Conservation (phyloP, 2,113 vertebrate species). For the Cinclus cinclus region DNA sequence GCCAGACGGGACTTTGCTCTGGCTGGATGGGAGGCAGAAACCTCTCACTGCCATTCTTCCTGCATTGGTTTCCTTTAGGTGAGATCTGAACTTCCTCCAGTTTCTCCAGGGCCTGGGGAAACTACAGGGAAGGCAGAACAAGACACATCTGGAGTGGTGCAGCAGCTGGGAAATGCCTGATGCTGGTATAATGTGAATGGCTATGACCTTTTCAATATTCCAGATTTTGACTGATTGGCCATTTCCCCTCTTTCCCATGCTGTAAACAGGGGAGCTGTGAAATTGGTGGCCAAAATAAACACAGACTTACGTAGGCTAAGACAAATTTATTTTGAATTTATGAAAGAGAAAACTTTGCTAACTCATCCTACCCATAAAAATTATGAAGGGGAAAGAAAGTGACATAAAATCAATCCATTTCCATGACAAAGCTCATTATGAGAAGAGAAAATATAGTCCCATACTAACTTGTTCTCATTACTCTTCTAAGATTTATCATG, state of each 20-base stretch:
- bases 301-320: background rate
- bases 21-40: background rate
- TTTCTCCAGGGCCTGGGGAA: background rate
- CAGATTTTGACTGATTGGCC: background rate
- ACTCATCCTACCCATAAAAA: slow-evolving; percentile 48
- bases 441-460: slow-evolving; percentile 51
- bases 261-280: background rate
- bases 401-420: slow-evolving; percentile 60
- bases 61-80: background rate
- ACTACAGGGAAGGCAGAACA: background rate
- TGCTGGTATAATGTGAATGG: background rate
- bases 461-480: slow-evolving; percentile 58
- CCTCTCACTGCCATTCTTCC: background rate
- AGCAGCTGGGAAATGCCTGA: background rate
- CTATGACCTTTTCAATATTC: slow-evolving; percentile 30
- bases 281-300: slow-evolving; percentile 18
- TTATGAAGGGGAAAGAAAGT: slow-evolving; percentile 46
- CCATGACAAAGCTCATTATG: slow-evolving; percentile 51
- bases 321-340: slow-evolving; percentile 23
- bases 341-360: slow-evolving; percentile 24
- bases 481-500: slow-evolving; percentile 35
- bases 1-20: background rate
- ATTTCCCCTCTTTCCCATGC: background rate
- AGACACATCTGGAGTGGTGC: background rate
- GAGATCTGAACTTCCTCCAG: background rate